Evolutionary conservation across 1,140 invertebrate species (phyloP).

Genomic region (Phymorhynchus buccinoides): DNA sequence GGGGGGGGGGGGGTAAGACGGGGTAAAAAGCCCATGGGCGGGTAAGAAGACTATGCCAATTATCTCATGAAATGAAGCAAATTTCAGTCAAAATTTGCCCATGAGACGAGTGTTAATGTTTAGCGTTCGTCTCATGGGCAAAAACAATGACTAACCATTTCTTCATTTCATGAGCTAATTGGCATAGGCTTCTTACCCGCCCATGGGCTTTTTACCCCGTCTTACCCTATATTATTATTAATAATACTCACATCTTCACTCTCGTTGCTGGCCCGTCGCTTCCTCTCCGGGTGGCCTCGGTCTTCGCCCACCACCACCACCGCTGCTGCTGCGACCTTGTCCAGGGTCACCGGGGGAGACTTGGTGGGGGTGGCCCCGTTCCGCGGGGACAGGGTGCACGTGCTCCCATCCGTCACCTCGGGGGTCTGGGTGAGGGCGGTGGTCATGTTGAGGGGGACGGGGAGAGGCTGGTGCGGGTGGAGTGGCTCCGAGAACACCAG

Average conservation of each 20-base stretch:
- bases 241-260: slow-evolving; percentile 68
- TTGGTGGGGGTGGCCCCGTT: slow-evolving; percentile 44
- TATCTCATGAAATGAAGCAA: too few relatives aligned
- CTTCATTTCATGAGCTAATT: too few relatives aligned
- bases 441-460: slow-evolving; percentile 22
- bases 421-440: slow-evolving; percentile 37
- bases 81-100: too few relatives aligned
- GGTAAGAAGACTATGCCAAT: too few relatives aligned
- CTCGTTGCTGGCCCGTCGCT: slow-evolving; percentile 67
- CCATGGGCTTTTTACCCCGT: too few relatives aligned
- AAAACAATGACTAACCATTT: too few relatives aligned
- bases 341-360: slow-evolving; percentile 50
- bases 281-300: slow-evolving; percentile 66
- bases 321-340: slow-evolving; percentile 42
- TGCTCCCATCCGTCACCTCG: slow-evolving; percentile 43
- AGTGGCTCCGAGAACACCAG: slow-evolving; percentile 13
- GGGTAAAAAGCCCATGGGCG: too few relatives aligned
- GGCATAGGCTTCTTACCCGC: too few relatives aligned
- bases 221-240: too few relatives aligned
- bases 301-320: slow-evolving; percentile 44
- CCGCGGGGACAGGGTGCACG: slow-evolving; percentile 35
- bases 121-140: too few relatives aligned
- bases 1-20: too few relatives aligned
- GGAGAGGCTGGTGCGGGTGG: not conserved
- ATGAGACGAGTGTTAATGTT: too few relatives aligned